Evolutionary conservation across 1,140 invertebrate genomes (phyloP), one percentile per base, ranked within the genome.

Genomic region (Lordiphosa collinella): DNA sequence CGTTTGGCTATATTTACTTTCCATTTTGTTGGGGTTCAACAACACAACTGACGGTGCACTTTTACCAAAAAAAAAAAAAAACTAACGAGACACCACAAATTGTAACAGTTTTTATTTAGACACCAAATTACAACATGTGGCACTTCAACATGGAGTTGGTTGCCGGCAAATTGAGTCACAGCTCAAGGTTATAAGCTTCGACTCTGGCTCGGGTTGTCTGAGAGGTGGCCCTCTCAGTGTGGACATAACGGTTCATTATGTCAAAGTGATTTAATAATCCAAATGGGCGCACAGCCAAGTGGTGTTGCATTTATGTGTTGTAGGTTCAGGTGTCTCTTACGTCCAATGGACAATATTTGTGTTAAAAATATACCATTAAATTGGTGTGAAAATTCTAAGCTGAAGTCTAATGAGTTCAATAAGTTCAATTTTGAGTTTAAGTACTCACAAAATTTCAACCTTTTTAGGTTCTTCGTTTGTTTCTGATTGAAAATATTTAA

Each of bases 161-260:
- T 1, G 41, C 11, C 31, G 7, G 41, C 47, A 62, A 69, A 69
- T 61, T 69, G 64, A 69, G 65, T 62, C 51, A 62, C 51, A 41
- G 16, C 65, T 84, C 78, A 84, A 85, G 78, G 78, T 85, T 85
- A 78, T 40, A 49, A 58, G 41, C 52, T 55, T 53, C 38, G 38
- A 52, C 51, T 37, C 14, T 35, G 35, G 32, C 68, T 37, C 12
- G 18, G 18, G 18, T 22, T 22, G 18, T 4, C 18, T 55, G 43
- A 36, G 32, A 68, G 31, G 32, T 72, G 46, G 25, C 53, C 37
- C 6, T 50, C 52, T 37, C 52, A 36, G 38, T 57, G 78, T 68
- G 71, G 62, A 58, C 67, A 84, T 85, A 84, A 84, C 78, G 78
- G 79, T 73, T 79, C 78, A 79, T 85, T 73, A 64, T 85, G 78